Evolutionary conservation across 2,113 vertebrate genomes (phyloP).

Genomic region (Rhipidura dahli): DNA sequence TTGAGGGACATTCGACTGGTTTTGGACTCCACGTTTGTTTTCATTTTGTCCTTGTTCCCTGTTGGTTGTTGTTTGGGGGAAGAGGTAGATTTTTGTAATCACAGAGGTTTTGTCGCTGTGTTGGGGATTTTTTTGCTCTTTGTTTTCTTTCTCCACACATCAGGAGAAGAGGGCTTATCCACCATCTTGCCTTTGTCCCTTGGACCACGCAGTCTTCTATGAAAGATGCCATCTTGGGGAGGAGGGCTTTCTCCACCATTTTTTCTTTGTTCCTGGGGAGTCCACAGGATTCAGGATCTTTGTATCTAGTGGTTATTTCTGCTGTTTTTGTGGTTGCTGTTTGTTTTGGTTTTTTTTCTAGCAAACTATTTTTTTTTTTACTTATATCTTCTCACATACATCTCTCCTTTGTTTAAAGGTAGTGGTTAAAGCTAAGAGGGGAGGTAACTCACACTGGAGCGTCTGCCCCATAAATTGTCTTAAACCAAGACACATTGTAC

Average conservation of each 20-base stretch:
- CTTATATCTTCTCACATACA: not conserved
- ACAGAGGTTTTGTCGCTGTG: not conserved
- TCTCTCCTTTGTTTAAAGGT: not conserved
- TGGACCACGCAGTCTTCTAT: rapidly evolving
- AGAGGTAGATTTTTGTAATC: not conserved
- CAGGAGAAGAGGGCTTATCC: not conserved
- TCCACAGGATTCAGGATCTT: not conserved
- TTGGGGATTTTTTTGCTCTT: not conserved
- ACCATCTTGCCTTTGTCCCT: not conserved
- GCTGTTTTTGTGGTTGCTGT: not conserved
- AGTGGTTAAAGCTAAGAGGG: not conserved
- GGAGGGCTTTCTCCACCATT: rapidly evolving
- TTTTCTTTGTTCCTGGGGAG: not conserved
- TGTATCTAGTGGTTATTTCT: not conserved
- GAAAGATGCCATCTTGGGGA: not conserved
- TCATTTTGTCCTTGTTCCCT: not conserved
- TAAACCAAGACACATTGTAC: not conserved
- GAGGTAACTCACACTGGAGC: not conserved
- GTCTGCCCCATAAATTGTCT: not conserved
- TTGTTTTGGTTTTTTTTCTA: not conserved
- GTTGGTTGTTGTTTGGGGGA: not conserved
- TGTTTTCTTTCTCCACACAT: no score
- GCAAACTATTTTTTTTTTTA: not conserved
- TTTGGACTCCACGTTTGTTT: not conserved
- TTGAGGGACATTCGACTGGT: not conserved